phyloP scores from a whole-genome alignment of 2,888 invertebrate species.

The Ctena decussata region DNA sequence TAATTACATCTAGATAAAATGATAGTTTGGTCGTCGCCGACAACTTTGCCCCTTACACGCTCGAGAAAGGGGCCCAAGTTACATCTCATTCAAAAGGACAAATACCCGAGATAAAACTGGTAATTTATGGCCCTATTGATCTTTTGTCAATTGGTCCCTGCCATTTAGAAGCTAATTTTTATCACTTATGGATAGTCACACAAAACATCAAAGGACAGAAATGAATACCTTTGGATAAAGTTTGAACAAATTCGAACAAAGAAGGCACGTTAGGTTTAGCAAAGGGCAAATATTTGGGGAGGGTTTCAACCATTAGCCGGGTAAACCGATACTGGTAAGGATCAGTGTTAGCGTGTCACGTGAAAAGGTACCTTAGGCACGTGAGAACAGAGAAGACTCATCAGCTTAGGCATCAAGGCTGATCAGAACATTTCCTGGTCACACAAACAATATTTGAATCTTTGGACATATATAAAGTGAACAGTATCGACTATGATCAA shows the following conservation, averaged over 20 bases:
- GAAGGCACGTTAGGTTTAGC: constrained; percentile 5
- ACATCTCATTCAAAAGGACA: not conserved
- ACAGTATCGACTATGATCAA: too few species aligned
- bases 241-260: constrained; percentile 20
- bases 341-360: too few species aligned
- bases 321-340: constrained; percentile 43
- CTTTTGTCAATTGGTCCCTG: constrained; percentile 47
- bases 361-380: too few species aligned
- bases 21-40: not conserved
- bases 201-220: constrained; percentile 52
- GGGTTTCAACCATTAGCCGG: constrained; percentile 40
- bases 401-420: too few species aligned
- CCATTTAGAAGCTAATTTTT: constrained; percentile 60
- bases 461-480: too few species aligned
- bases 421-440: too few species aligned
- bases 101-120: constrained; percentile 1
- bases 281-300: constrained; percentile 47
- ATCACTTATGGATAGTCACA: constrained; percentile 51
- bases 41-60: not conserved
- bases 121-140: constrained; percentile 51
- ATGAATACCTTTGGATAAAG: constrained; percentile 55
- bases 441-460: too few species aligned
- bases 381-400: too few species aligned
- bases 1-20: not conserved
- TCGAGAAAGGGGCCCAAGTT: not conserved